Conservation (phyloP, 2,113 vertebrate species). For the Nycticorax nycticorax region DNA sequence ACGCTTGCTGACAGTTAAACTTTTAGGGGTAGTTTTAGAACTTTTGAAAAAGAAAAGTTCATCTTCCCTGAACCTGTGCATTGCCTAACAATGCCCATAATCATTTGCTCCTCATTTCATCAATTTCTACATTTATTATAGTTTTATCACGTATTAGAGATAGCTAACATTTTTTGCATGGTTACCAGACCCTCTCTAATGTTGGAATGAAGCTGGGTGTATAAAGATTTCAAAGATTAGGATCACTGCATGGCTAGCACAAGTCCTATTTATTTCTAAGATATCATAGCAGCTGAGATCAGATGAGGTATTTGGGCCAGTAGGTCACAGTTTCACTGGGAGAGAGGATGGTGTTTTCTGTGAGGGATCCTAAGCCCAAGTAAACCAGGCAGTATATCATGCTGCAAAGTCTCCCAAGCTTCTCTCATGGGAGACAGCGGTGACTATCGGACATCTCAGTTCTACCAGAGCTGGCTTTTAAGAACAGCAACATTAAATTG, state of each 20-base stretch:
- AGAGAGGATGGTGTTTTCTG: background rate
- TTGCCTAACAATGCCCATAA: constrained; percentile 25
- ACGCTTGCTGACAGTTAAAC: background rate
- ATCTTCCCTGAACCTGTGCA: constrained; percentile 28
- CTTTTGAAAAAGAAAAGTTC: constrained; percentile 27
- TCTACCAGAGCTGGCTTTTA: background rate
- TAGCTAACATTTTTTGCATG: constrained; percentile 53
- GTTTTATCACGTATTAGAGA: constrained; percentile 10
- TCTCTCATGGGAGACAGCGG: background rate
- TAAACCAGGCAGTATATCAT: background rate
- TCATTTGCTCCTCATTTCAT: constrained; percentile 40
- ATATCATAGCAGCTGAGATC: constrained; percentile 16
- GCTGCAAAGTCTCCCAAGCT: background rate
- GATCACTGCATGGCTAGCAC: constrained; percentile 44
- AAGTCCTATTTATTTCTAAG: constrained; percentile 35
- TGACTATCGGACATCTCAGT: background rate
- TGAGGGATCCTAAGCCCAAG: background rate
- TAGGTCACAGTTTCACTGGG: constrained; percentile 15
- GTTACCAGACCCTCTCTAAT: constrained; percentile 54
- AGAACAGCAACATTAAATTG: background rate
- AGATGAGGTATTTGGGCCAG: constrained; percentile 38
- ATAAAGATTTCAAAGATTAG: constrained; percentile 46
- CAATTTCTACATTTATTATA: constrained; percentile 48
- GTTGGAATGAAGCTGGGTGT: background rate
- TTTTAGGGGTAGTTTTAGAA: background rate